These are phyloP conservation scores for Holcopasites calliopsidis DNA, from an alignment of 1,140 invertebrate species.

Conservation along the genomic window DNA sequence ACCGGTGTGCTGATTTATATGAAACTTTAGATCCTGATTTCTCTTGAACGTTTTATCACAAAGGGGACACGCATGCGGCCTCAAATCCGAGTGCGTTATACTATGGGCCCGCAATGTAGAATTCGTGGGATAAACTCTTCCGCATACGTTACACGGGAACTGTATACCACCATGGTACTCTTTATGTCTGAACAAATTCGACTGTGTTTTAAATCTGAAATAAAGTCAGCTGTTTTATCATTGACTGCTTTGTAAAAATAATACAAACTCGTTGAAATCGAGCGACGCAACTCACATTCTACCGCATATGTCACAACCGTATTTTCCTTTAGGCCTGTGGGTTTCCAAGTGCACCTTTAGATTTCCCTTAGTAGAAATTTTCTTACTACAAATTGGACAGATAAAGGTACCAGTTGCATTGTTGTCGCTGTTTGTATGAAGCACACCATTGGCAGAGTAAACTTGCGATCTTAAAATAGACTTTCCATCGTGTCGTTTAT, in stretches of 20 bases:
- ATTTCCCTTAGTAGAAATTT: constrained; percentile 83
- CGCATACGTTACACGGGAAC: constrained; percentile 84
- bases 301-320: constrained; percentile 85
- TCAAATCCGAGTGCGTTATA: constrained; percentile 85
- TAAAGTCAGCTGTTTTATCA: constrained; percentile 30
- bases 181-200: constrained; percentile 84
- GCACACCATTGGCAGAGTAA: constrained; percentile 72
- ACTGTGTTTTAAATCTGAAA: constrained; percentile 85
- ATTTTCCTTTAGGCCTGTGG: constrained; percentile 83
- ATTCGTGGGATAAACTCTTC: constrained; percentile 85
- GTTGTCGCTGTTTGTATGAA: constrained; percentile 68
- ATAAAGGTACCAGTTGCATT: constrained; percentile 72
- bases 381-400: constrained; percentile 83
- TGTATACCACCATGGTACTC: constrained; percentile 84
- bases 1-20: constrained; percentile 90
- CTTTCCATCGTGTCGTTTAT: constrained; percentile 64
- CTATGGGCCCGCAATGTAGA: constrained; percentile 86
- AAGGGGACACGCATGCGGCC: constrained; percentile 85
- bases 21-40: constrained; percentile 88
- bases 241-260: background rate
- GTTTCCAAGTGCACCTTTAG: constrained; percentile 84
- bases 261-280: constrained; percentile 2
- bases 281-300: constrained; percentile 82
- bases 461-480: constrained; percentile 67
- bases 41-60: constrained; percentile 89